Base-by-base conservation (phyloP, 2,113 vertebrate genomes). In the Xiphorhynchus elegans region DNA sequence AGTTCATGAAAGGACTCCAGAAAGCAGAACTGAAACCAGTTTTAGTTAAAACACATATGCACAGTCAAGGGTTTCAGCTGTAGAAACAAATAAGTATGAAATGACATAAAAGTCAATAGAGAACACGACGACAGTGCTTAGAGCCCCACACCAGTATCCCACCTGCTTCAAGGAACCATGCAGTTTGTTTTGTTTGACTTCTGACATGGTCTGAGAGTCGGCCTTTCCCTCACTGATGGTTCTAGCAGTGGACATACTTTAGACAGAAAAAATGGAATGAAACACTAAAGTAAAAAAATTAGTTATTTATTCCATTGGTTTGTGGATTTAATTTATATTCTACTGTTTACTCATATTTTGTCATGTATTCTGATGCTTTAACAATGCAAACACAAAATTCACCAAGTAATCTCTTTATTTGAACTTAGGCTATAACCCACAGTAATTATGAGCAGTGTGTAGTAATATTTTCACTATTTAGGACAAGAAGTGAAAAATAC, bases 401-500 rank as follows among this genome's bases (percentile, higher is more conserved):
- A 75, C 46, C 35, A 37, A 3, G 47, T 49, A 88, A 86, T 64
- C 47, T 79, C 49, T 82, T 82, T 59, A 90, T 86, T 25, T 86
- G 47, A 80, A 78, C 39, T 53, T 29, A 44, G n/a, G 69, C 60
- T 89, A 77, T 24, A 90, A 86, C 15, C 23, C 53, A 72, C 76
- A 78, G 60, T 67, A 84, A 86, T 63, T 80, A 80, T 19, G 17
- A 93, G 58, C 79, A 81, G 31, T 44, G 63, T 81, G 37, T 40
- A 46, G 88, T 68, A 95, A 56, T 86, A 95, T 93, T 94, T 92
- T 88, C 80, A 84, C 68, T 81, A n/a, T 75, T 94, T 84, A 93
- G 83, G 83, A 94, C 52, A 93, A 79, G 76, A 97, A 96, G 85
- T 89, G 56, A 90, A 95, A 95, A 94, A 89, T 26, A 90, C 83